Evolutionary conservation across 2,113 vertebrate species (phyloP), one percentile per base, ranked within the genome.

Genomic region (Etheostoma cragini): DNA sequence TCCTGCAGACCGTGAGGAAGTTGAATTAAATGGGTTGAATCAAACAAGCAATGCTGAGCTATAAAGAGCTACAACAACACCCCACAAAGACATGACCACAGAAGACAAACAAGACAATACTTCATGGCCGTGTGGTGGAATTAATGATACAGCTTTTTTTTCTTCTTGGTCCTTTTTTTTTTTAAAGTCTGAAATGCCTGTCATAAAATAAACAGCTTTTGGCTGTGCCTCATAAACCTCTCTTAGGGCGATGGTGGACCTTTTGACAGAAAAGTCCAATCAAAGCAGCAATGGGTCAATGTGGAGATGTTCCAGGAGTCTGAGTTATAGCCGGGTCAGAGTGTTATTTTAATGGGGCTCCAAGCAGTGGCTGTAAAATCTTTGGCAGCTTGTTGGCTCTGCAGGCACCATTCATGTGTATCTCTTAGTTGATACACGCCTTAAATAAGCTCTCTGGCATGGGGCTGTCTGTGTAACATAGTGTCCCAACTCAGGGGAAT

Each of bases 261-360:
- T 88, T 91, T 88, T 91, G 92, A 94, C 93, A 94, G 90, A 87
- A 88, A 90, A 6, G 70, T 78, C 91, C 90, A 92, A 91, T 93
- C 89, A 93, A 89, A 89, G 81, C 67, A 63, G 86, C 86, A 35
- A 83, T 58, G 87, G 92, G 92, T 92, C 82, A 92, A 83, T 79
- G 88, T 73, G 67, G 82, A 86, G 87, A 84, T 81, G 88, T 78
- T 87, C 76, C 85, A 78, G 87, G 26, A 45, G 72, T 65, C 69
- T 92, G 89, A 94, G 84, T 93, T 94, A 93, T 64, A 45, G 80
- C 88, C 4, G 5, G 63, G 80, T 80, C 73, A 83, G 56, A 85
- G 87, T 81, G 76, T 90, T 93, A 82, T 88, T 94, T 93, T 94
- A 93, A 94, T 93, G 83, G 89, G 84, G 68, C 83, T 88, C 75